Base-by-base conservation (phyloP, 2,113 vertebrate species). In the Poeciliopsis occidentalis region DNA sequence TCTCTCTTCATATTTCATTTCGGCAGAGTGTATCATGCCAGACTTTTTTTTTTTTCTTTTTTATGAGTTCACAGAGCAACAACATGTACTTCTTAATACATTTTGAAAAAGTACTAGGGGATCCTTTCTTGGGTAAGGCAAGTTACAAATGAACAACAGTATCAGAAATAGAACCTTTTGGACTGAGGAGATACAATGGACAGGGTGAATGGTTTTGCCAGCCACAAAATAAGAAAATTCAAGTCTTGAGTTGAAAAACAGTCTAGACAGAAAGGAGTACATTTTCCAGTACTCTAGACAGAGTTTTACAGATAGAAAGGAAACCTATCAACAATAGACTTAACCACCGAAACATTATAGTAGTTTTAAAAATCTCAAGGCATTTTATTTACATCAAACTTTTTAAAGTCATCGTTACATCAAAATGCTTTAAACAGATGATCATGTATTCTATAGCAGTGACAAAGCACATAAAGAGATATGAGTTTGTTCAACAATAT, bases 1-100 rank as follows among this genome's bases (percentile, higher is more conserved):
- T 80, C 77, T 86, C 15, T 79, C n/a, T 37, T 77, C 37, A 27
- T 26, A 10, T 82, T 81, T 73, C 61, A 76, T 54, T n/a, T 69
- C 73, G 24, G 54, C 61, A 39, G 62, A 87, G 77, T 54, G 64
- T 71, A 75, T 86, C 67, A 65, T 67, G 15, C 30, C 26, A 57
- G n/a, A 70, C 71, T 69, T 27, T 77, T 70, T 47, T 57, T 8
- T 74, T 10, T 29, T 10, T 29, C 75, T 70, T 51, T 61, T 10
- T 74, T n/a, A 27, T 27, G 12, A 64, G 78, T 60, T 74, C 1
- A 4, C 30, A 4, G 65, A 60, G 80, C 32, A 71, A 83, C 78
- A 65, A 60, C 64, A 73, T 76, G 37, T 64, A 10, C 66, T 51
- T 51, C 51, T 69, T 8, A 64, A 1, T 51, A 73, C 34, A 37